phyloP scores from a whole-genome alignment of 2,113 vertebrate genomes.

The Alosa alosa region DNA sequence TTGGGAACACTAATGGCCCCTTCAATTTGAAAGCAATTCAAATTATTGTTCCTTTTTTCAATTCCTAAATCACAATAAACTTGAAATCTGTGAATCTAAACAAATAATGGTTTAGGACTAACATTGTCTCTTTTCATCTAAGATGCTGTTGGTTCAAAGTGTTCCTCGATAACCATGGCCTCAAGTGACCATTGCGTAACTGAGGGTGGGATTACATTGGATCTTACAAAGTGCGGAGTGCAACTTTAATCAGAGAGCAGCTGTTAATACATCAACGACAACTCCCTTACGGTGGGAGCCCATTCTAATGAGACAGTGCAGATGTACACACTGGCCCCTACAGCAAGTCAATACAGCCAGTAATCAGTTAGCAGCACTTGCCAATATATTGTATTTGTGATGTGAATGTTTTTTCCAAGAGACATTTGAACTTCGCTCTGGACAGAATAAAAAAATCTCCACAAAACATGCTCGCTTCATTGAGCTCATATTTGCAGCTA shows the following conservation, averaged over 20 bases:
- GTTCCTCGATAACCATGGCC: background rate
- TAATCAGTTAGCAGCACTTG: background rate
- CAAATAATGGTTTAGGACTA: background rate
- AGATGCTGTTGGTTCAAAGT: no score
- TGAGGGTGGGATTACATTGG: background rate
- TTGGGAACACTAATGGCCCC: background rate
- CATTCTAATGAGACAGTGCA: background rate
- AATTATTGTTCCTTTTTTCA: background rate
- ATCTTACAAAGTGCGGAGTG: background rate
- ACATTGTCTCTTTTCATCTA: no score
- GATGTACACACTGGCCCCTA: background rate
- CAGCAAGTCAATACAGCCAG: background rate
- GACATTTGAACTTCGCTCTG: background rate
- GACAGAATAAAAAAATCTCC: conserved; percentile 24
- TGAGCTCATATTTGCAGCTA: background rate
- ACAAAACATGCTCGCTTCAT: background rate
- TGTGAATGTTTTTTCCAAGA: background rate
- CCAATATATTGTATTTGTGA: background rate
- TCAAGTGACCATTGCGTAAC: background rate
- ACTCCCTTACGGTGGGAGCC: background rate
- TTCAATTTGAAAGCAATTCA: background rate
- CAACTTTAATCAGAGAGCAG: background rate
- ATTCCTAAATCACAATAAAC: background rate
- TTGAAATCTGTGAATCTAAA: background rate
- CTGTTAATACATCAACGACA: conserved; percentile 11